Base-by-base conservation (phyloP, 2,797 vertebrate genomes). In the Ibycter americanus region DNA sequence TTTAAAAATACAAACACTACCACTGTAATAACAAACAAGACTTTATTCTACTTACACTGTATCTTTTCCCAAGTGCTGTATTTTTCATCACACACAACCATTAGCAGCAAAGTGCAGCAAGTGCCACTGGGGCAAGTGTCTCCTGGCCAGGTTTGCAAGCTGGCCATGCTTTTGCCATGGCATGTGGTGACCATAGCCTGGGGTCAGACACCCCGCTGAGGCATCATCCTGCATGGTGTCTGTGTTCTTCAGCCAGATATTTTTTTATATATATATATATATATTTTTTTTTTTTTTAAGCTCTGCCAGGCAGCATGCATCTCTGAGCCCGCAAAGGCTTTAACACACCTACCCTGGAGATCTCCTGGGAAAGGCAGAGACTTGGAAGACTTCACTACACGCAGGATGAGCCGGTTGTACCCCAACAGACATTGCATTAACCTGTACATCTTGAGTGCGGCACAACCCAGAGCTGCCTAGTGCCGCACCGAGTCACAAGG, bases 261-360 rank as follows among this genome's bases (percentile, higher is more conserved):
- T 14, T 40, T n/a, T n/a, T n/a, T n/a, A n/a, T n/a, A n/a, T n/a
- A 40, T 40, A 12, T 40, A 5, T 42, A 42, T 42, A 17, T 42
- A 17, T 7, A 3, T 16, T 61, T 23, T 19, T n/a, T 3, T 14
- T 11, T 27, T 55, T 67, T 32, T 14, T 26, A 40, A 56, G 16
- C 29, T 16, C 36, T 22, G 8, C 19, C 10, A 8, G 0, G 1
- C 12, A 5, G 8, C 0, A 2, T 8, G 20, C 27, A 12, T 26
- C 38, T n/a, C n/a, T 0, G 9, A 76, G 20, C 25, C n/a, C 25
- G 18, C 25, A 12, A 18, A 16, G 27, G 34, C 8, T n/a, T 36
- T 15, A 23, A 18, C 36, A 14, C 40, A n/a, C 16, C 25, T 14
- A 25, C n/a, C 29, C 23, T n/a, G 16, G n/a, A 78, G 12, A 9